Evolutionary conservation across 1,140 invertebrate species (phyloP).

Genomic region (Pseudachorutes palmiensis): DNA sequence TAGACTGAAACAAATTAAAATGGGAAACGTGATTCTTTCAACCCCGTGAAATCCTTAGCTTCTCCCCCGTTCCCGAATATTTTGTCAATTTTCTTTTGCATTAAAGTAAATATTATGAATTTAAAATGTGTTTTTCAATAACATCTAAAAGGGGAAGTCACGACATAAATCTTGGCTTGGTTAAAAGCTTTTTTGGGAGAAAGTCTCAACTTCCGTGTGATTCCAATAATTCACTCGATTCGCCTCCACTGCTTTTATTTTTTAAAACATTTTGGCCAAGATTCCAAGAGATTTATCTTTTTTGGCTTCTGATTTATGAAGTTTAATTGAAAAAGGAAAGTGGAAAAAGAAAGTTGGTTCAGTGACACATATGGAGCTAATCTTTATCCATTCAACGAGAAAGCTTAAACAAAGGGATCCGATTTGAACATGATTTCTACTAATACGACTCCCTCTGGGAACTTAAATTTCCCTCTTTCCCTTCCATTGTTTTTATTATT

Average conservation of each 20-base stretch:
- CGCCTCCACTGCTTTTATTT: not conserved
- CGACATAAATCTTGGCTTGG: not conserved
- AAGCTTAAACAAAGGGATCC: not conserved
- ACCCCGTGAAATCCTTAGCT: too few relatives aligned
- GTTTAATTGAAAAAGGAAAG: not conserved
- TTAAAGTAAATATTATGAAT: too few relatives aligned
- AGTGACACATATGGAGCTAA: not conserved
- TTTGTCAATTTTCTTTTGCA: too few relatives aligned
- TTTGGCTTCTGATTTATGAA: not conserved
- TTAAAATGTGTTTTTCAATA: too few relatives aligned
- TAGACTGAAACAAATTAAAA: constrained; percentile 1
- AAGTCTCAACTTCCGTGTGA: not conserved
- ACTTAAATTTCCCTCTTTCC: too few relatives aligned
- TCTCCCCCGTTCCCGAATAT: too few relatives aligned
- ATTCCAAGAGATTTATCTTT: not conserved
- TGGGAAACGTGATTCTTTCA: not conserved
- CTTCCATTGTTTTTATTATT: too few relatives aligned
- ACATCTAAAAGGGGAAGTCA: too few relatives aligned
- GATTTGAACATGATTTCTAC: too few relatives aligned
- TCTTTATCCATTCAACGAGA: too few relatives aligned
- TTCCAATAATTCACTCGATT: not conserved
- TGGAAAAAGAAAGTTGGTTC: not conserved
- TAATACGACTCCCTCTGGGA: too few relatives aligned
- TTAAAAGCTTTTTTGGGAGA: not conserved
- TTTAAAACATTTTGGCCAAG: not conserved